These are phyloP conservation scores for Tichodroma muraria DNA, from an alignment of 2,113 vertebrate species.

Conservation along the genomic window DNA sequence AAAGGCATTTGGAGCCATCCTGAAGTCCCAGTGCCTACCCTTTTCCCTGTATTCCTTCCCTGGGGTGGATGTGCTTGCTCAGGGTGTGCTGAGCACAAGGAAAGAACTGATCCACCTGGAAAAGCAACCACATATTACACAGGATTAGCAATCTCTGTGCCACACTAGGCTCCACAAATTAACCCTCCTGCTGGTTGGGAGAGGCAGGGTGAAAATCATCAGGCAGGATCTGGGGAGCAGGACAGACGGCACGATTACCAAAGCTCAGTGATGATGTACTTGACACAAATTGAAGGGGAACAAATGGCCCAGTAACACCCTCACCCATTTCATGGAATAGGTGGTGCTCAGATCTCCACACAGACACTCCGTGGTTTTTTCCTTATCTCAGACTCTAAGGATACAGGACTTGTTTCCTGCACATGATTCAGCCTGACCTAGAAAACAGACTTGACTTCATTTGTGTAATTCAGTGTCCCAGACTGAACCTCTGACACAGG, in stretches of 20 bases:
- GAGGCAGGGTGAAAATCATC: not conserved
- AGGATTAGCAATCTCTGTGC: not conserved
- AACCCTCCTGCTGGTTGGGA: not conserved
- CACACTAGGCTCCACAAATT: not conserved
- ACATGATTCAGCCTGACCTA: not conserved
- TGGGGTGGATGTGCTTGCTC: not conserved
- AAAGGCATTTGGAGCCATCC: not conserved
- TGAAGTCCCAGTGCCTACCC: not conserved
- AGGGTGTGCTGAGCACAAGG: not conserved
- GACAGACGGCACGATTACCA: not conserved
- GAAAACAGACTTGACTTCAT: not conserved
- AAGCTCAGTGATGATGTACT: not conserved
- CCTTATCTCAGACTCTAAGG: not conserved
- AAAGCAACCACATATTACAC: not conserved
- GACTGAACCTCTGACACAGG: not conserved
- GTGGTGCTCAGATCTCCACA: not conserved
- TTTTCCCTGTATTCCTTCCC: not conserved
- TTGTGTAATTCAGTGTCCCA: not conserved
- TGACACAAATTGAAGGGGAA: not conserved
- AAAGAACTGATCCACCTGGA: not conserved
- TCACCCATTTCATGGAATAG: not conserved
- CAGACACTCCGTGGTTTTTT: not conserved
- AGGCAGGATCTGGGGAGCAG: not conserved
- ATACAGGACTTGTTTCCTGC: not conserved
- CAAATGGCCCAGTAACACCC: not conserved